These are phyloP conservation scores for Dryoscopus gambensis DNA, from an alignment of 2,113 vertebrate species.

Conservation along the genomic window DNA sequence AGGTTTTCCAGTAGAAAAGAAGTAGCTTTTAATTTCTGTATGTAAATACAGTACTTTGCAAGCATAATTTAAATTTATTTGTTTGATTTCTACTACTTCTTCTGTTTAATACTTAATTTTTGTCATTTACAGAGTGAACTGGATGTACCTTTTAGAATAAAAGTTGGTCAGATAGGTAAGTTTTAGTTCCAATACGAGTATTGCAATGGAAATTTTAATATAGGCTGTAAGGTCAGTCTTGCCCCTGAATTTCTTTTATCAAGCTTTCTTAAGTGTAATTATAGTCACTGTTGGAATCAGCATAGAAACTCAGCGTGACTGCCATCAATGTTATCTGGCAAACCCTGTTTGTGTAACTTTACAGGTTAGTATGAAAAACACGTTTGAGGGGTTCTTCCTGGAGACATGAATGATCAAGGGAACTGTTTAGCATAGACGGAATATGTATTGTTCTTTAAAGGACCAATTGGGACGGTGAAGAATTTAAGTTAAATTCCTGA, in stretches of 20 bases:
- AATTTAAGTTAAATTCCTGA: neutral
- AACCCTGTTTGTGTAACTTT: neutral
- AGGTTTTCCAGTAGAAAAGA: neutral
- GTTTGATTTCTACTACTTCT: neutral
- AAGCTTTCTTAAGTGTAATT: neutral
- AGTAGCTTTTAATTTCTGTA: neutral
- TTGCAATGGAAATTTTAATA: neutral
- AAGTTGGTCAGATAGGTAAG: constrained; percentile 94
- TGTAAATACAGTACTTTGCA: neutral
- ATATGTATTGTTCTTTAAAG: neutral
- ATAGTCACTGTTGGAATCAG: neutral
- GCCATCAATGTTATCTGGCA: neutral
- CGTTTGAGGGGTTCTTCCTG: neutral
- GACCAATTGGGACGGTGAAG: neutral
- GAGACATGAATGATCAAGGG: neutral
- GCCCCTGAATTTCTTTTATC: neutral
- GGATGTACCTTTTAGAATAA: constrained; percentile 92
- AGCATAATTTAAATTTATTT: neutral
- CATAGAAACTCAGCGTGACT: neutral
- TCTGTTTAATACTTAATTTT: neutral
- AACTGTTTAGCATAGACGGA: neutral
- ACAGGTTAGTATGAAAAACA: neutral
- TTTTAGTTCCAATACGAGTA: neutral
- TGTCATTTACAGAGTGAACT: constrained; percentile 84
- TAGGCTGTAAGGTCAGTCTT: neutral